Base-by-base conservation (phyloP, 2,888 invertebrate species). In the Catocala nupta region DNA sequence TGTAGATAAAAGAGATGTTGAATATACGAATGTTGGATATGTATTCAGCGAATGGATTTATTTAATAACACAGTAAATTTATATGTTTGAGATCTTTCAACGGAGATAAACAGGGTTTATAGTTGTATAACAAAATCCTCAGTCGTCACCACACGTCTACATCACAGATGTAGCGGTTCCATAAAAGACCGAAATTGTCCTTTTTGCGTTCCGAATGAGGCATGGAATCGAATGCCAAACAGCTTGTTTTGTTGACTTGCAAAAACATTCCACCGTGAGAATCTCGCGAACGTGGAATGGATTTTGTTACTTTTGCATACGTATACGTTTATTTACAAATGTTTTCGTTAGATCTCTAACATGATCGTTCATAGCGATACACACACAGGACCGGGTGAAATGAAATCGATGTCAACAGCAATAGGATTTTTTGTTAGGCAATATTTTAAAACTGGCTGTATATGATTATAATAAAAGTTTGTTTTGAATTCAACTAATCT, bases 131-230 rank as follows among this genome's bases (percentile, higher is more conserved):
- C 56, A 44, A 65, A 60, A 65, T 74, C 55, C 58, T 52, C 52
- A 52, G 55, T 61, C 65, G 73, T 72, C 77, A 73, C 73, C 77
- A 73, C 77, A 78, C 77, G 79, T 73, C 74, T 13, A 45, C 8
- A 33, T 68, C 68, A 54, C 78, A 80, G 71, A 79, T 81, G 82
- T 75, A 67, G 77, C 72, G 65, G 69, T 63, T 64, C 73, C 75
- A 80, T 82, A 82, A 81, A 81, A 77, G 59, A 74, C 70, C 68
- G 69, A 81, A 80, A 83, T 79, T 78, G 82, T 82, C 70, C 75
- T 77, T 78, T 80, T 79, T 74, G 78, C 72, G 73, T 73, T 73
- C 54, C 63, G 71, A 81, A 80, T 79, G 81, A 77, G 76, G 73
- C 70, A 67, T 65, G 73, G 73, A 71, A 77, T 79, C 75, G 82